Base-by-base conservation (phyloP, 2,113 vertebrate genomes). In the Taxidea taxus region DNA sequence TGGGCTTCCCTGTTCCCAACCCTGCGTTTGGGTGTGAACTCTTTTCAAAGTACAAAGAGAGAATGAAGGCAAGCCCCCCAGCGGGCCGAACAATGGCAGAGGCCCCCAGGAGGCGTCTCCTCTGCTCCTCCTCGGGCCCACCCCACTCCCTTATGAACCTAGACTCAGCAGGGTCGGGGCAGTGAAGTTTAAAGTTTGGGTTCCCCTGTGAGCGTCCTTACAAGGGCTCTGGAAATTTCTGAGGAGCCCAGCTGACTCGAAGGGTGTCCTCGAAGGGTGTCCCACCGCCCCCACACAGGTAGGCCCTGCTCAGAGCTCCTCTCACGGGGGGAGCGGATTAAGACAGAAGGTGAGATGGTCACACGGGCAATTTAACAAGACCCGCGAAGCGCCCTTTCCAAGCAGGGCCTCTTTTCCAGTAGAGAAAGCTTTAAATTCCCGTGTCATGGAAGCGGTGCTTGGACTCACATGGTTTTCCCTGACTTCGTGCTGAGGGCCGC, bases 111-210 rank as follows among this genome's bases (percentile, higher is more conserved):
- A 51, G 77, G 37, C 81, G 0, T 27, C 25, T 34, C 34, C 39
- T 12, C 13, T 0, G 49, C 9, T 31, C 39, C 31, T 7, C 34
- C 42, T 7, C 5, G 3, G 1, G 51, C 21, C 51, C 16, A 8
- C 21, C 15, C 56, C 16, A 7, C 0, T 16, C n/a, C 37, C n/a
- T 25, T 4, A 7, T 0, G 44, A 54, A 31, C 37, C 37, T 3
- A 25, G 34, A 49, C 66, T 56, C 51, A 1, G 5, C 10, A 1
- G 39, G 34, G 34, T 0, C 3, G 85, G 47, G 29, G 29, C 56
- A 39, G 31, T 39, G 0, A 56, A 34, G 83, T 34, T 27, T 11
- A 49, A 78, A 91, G 80, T 42, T 42, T 9, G 1, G 34, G 12
- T 39, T 14, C 29, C 44, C 72, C 25, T 21, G 0, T 37, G 4